A percentile compares a stretch with the other conserved stretches of the same genome.
Evolutionary conservation across 2,113 vertebrate genomes (phyloP).

Genomic region (Globicephala melas): DNA sequence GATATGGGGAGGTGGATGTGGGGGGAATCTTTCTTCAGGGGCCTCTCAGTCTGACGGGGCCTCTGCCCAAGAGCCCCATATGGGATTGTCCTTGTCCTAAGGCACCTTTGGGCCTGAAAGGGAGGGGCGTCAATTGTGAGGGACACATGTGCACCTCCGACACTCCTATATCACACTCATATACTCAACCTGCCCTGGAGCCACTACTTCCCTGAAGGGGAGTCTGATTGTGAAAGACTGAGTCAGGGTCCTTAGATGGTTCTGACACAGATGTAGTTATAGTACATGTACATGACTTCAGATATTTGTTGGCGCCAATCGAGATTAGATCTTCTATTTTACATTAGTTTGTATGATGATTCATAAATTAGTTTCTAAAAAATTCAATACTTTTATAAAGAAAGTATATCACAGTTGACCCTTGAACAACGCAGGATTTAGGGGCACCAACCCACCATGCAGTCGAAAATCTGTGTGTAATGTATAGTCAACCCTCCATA

Average conservation of each 20-base stretch:
- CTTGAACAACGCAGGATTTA: background rate
- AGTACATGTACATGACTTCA: background rate
- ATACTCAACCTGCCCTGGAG: background rate
- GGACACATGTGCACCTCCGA: background rate
- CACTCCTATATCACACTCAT: background rate
- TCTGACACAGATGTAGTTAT: background rate
- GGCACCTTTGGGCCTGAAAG: background rate
- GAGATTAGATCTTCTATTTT: background rate
- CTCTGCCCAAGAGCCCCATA: background rate
- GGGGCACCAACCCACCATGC: background rate
- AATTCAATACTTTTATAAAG: background rate
- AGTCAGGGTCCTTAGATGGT: background rate
- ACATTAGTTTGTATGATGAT: background rate
- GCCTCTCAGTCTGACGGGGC: background rate
- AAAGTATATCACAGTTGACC: background rate
- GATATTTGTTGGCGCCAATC: background rate
- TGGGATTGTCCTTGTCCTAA: background rate
- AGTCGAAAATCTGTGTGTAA: background rate
- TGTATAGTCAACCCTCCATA: background rate
- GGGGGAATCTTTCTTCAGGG: background rate
- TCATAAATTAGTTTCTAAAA: background rate
- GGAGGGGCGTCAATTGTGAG: background rate
- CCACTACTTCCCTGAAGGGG: background rate
- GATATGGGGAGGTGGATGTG: background rate
- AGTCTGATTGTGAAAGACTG: background rate